phyloP scores from a whole-genome alignment of 2,888 invertebrate species.

The Chalcosyrphus nemorum region DNA sequence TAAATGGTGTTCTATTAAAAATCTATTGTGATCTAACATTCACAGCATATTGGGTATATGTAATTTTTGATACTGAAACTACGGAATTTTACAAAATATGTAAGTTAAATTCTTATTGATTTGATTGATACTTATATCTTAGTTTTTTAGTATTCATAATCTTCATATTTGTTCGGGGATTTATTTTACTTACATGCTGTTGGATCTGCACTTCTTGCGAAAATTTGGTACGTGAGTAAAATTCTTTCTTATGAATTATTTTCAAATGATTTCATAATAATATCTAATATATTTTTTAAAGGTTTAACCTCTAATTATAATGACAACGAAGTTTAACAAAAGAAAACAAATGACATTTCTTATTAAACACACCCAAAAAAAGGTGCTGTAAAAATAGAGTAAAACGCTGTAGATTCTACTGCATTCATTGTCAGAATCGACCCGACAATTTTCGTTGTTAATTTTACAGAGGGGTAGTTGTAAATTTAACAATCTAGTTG shows the following conservation, averaged over 20 bases:
- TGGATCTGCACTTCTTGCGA: conserved; percentile 21
- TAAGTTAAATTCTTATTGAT: neutral
- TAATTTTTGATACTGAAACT: neutral
- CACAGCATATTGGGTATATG: neutral
- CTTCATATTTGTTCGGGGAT: neutral
- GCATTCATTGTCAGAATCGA: no score
- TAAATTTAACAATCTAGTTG: no score
- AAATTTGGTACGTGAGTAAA: neutral
- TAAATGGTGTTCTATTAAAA: conserved; percentile 8
- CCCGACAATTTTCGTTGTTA: no score
- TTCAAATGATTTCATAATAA: no score
- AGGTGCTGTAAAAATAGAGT: no score
- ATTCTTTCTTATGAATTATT: neutral
- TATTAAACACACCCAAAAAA: no score
- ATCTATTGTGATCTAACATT: conserved; percentile 21
- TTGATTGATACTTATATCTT: neutral
- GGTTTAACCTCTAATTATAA: no score
- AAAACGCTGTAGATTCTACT: no score
- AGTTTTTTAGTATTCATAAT: conserved; percentile 3
- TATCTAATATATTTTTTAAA: no score
- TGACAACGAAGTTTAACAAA: no score
- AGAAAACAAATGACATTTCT: no score
- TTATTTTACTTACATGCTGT: neutral
- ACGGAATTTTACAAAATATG: neutral
- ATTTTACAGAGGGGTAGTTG: no score